Base-by-base conservation (phyloP, 2,888 invertebrate genomes). In the Drosophila tanythrix region DNA sequence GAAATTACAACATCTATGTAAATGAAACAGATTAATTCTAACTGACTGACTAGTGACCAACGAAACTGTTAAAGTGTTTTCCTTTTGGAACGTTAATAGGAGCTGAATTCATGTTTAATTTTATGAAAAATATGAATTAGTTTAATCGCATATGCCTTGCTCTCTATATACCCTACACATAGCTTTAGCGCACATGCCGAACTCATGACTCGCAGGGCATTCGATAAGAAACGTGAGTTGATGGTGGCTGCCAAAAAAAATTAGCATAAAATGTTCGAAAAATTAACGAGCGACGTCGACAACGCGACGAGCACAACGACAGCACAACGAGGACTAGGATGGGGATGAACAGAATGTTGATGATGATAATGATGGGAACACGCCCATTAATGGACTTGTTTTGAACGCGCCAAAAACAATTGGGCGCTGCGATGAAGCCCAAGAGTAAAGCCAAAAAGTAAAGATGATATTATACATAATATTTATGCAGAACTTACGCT, bases 401-500 rank as follows among this genome's bases (percentile, higher is more conserved):
- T 72, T 67, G 35, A 60, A 59, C 56, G 60, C 69, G 66, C 51
- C 58, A 78, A 74, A 63, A 53, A 55, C 13, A 38, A 38, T 55
- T 67, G 35, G 13, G 29, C 21, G 33, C 33, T 11, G 15, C 11
- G 3, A 27, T 29, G 5, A 18, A 18, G 36, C 15, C 6, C 13
- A 21, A 33, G 6, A 46, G 29, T 33, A 38, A 38, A 40, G 11
- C n/a, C 29, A 2, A 31, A 40, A 53, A 43, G 25, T 18, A 29
- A 31, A 25, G 25, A 25, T 25, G 25, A 15, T 25, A 25, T 21
- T n/a, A 29, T 25, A 25, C 31, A 36, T 15, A 31, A 25, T 27
- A 25, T 29, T 46, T 52, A 36, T 43, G 31, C 18, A 38, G 18
- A 59, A 92, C 92, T 93, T 92, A 92, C 92, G 92, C 93, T 92